phyloP scores from a whole-genome alignment of 1,140 invertebrate genomes.

The Galleria mellonella region DNA sequence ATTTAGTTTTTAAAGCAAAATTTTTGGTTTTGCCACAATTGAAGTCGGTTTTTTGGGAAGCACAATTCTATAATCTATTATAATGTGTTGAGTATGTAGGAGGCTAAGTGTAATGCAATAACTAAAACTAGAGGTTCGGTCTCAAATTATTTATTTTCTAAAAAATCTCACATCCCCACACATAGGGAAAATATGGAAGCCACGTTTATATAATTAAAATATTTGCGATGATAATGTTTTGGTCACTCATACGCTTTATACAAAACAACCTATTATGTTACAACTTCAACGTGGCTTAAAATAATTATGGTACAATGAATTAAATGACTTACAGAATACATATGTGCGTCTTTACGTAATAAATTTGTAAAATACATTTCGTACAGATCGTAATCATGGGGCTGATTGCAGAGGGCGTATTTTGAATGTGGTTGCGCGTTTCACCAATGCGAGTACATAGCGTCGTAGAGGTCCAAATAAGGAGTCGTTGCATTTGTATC shows the following conservation, averaged over 20 bases:
- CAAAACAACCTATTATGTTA: conserved; percentile 4
- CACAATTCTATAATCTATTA: no score
- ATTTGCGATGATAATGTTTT: conserved; percentile 11
- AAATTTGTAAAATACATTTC: conserved; percentile 49
- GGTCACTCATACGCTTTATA: conserved; percentile 13
- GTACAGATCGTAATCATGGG: no score
- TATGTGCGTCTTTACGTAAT: conserved; percentile 44
- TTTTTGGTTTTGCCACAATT: no score
- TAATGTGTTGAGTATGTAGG: no score
- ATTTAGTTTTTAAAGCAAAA: no score
- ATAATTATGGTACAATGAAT: conserved; percentile 20
- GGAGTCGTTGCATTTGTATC: no score
- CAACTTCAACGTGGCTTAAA: conserved; percentile 18
- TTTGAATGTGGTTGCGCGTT: no score
- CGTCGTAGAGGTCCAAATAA: no score
- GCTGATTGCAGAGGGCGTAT: no score
- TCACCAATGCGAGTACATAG: no score
- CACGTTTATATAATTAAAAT: conserved; percentile 17
- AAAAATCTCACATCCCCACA: conserved; percentile 34
- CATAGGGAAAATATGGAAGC: conserved; percentile 23
- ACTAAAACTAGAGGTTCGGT: conserved; percentile 39
- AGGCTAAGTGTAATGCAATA: not conserved
- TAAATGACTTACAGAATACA: conserved; percentile 30
- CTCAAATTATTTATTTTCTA: conserved; percentile 27
- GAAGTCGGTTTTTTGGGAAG: no score